Evolutionary conservation across 2,797 vertebrate genomes (phyloP), one percentile per base, ranked within the genome.

Genomic region (Neostethus bicornis): DNA sequence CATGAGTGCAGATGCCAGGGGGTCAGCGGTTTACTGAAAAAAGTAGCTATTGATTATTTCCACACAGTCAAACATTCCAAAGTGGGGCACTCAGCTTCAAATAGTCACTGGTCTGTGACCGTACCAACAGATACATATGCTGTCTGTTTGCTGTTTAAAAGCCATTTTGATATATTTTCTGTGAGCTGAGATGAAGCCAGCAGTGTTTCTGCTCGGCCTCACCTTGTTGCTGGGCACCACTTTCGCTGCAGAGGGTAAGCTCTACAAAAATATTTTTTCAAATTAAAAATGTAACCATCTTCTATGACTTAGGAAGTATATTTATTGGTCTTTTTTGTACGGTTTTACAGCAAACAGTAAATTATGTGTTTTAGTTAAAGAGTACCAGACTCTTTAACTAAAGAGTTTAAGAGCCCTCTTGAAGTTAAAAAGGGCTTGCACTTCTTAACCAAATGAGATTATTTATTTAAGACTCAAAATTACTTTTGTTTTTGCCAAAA

Each of bases 231-330:
- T 87, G 58, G 66, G 68, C 29, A 13, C 46, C 14, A 20, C 53
- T 10, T 87, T 81, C 4, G 84, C 89, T 43, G 92, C 87, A 67
- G 92, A 93, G 26, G 80, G 92, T 93, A 75, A 75, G 69, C 62
- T 43, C 47, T 21, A 1, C 2, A 38, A 6, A 24, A n/a, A n/a
- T n/a, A n/a, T n/a, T n/a, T n/a, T n/a, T n/a, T n/a, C n/a, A n/a
- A n/a, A n/a, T n/a, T n/a, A n/a, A n/a, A n/a, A n/a, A n/a, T n/a
- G n/a, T n/a, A n/a, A n/a, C n/a, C n/a, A n/a, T n/a, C n/a, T n/a
- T n/a, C 12, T 32, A 5, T 32, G 31, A 32, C n/a, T n/a, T n/a
- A n/a, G n/a, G n/a, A n/a, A n/a, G n/a, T n/a, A n/a, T n/a, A n/a
- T n/a, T n/a, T n/a, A n/a, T n/a, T n/a, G n/a, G n/a, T n/a, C n/a